Percentiles rank a stretch among this genome's conserved stretches.
Conservation (phyloP, 2,113 vertebrate genomes). For the Oncorhynchus keta region DNA sequence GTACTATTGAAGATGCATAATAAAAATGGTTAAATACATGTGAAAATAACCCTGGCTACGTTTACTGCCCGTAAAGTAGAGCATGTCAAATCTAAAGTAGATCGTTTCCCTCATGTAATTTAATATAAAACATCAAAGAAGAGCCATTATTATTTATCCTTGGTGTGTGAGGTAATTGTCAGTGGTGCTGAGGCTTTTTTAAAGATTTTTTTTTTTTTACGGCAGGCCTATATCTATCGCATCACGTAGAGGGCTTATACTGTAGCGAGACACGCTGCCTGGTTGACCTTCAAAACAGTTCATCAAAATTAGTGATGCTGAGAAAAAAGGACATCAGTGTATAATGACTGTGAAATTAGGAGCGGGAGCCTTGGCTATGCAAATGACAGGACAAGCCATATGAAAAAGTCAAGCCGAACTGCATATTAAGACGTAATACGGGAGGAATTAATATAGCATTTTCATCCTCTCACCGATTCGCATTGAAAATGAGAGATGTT, state of each 20-base stretch:
- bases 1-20: constrained; percentile 30
- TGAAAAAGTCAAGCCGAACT: constrained; percentile 94
- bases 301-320: constrained; percentile 98
- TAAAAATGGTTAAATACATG: constrained; percentile 26
- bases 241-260: constrained; percentile 28
- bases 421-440: constrained; percentile 91
- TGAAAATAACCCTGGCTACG: constrained; percentile 34
- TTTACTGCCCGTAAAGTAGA: constrained; percentile 48
- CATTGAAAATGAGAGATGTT: constrained; percentile 50
- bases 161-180: constrained; percentile 23
- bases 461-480: constrained; percentile 51
- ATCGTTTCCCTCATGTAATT: constrained; percentile 39
- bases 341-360: constrained; percentile 99
- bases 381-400: constrained; percentile 93
- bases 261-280: constrained; percentile 47
- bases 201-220: not conserved
- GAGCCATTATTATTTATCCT: constrained; percentile 40
- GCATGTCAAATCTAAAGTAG: constrained; percentile 37
- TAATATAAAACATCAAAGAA: constrained; percentile 25
- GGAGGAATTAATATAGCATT: constrained; percentile 88
- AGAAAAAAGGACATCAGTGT: constrained; percentile 93
- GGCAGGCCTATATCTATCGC: constrained; percentile 26
- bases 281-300: constrained; percentile 97
- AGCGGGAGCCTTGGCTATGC: constrained; percentile 87
- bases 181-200: constrained; percentile 16